phyloP scores from a whole-genome alignment of 2,113 vertebrate genomes.

The Indri indri region DNA sequence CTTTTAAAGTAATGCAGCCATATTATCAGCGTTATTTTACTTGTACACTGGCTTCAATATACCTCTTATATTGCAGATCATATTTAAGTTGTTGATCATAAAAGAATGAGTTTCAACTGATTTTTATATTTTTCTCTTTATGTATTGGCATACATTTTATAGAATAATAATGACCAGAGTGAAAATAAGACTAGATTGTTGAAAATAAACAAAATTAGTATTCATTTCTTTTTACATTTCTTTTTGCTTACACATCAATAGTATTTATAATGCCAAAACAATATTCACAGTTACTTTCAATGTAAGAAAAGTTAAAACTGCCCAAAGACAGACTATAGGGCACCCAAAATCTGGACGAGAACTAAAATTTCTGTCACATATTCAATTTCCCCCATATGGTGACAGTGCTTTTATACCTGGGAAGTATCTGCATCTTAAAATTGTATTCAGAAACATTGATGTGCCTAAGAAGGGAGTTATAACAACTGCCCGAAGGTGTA shows the following conservation, averaged over 20 bases:
- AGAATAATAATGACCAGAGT: neutral
- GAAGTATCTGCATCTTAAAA: conserved; percentile 23
- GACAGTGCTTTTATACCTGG: neutral
- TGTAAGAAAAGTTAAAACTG: neutral
- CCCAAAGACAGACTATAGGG: neutral
- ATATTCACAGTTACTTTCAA: neutral
- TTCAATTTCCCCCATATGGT: neutral
- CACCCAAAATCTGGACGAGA: neutral
- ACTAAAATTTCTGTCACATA: conserved; percentile 17
- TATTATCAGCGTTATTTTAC: neutral
- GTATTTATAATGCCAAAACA: neutral
- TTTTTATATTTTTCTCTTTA: neutral
- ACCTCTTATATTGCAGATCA: neutral
- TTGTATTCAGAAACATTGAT: neutral
- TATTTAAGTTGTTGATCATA: neutral
- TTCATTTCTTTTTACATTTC: neutral
- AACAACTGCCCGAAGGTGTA: neutral
- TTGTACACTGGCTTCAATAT: neutral
- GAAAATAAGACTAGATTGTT: neutral
- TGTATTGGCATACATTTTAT: neutral
- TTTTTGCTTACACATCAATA: neutral
- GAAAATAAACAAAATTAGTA: neutral
- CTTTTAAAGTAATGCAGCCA: neutral
- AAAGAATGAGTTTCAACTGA: neutral
- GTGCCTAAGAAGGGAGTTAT: neutral